Conservation (phyloP, 2,113 vertebrate species). For the Isurus oxyrinchus region DNA sequence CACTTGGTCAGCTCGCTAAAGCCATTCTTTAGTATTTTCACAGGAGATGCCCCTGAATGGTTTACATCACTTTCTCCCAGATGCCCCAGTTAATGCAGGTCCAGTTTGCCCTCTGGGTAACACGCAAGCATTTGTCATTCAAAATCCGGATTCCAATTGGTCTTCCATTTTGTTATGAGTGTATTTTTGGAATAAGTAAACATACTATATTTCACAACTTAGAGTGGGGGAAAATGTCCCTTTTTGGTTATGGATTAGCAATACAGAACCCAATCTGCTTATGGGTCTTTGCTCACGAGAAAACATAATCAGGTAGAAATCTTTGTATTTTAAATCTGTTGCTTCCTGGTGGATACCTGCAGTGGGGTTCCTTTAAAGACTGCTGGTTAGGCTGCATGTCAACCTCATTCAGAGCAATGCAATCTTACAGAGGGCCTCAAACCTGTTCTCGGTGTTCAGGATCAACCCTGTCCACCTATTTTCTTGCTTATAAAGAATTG, state of each 20-base stretch:
- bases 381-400: not conserved
- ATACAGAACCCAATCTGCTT: not conserved
- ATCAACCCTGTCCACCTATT: not conserved
- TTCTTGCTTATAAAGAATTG: not conserved
- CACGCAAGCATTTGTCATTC: not conserved
- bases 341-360: not conserved
- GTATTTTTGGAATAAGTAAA: not conserved
- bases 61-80: not conserved
- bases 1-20: not conserved
- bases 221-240: not conserved
- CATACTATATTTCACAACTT: not conserved
- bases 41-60: not conserved
- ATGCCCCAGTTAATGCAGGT: not conserved
- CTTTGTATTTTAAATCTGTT: not conserved
- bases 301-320: not conserved
- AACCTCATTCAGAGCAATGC: not conserved
- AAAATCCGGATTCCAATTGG: not conserved
- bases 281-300: not conserved
- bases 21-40: not conserved
- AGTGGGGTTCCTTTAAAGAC: not conserved
- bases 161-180: not conserved
- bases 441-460: not conserved
- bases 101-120: not conserved
- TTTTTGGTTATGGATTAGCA: not conserved
- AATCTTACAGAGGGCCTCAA: not conserved